Base-by-base conservation (phyloP, 2,888 invertebrate genomes). In the Colostygia pectinataria region DNA sequence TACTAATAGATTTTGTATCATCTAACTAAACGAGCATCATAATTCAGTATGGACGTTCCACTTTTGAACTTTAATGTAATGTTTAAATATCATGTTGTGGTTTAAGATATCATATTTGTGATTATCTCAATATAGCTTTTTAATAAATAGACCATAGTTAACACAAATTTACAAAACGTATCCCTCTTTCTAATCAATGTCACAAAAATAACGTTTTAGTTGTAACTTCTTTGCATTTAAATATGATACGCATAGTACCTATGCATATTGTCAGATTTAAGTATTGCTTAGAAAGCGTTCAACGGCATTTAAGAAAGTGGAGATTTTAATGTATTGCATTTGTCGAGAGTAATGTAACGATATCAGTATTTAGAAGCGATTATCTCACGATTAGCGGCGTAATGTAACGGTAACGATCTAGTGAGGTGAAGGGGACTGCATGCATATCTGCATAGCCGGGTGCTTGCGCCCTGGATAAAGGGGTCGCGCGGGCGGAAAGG, bases 341-440 rank as follows among this genome's bases (percentile, higher is more conserved):
- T 37, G 20, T 38, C 36, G 44, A 29, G 27, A 47, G 24, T 44
- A 55, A 34, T 54, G 40, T 45, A 56, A 56, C 53, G 48, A 57
- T 58, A 68, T 67, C 69, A 65, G 70, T 69, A 63, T 70, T 66
- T 58, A 53, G 63, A 62, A 61, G 18, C 18, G 61, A 59, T 27
- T 10, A 27, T 67, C 65, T 73, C 71, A 72, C 67, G 57, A 53
- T 65, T 74, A 68, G 64, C 53, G 48, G 64, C 53, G 50, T 65
- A n/a, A n/a, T n/a, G n/a, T n/a, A n/a, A n/a, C n/a, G n/a, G n/a
- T n/a, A 59, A 55, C 52, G 31, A 25, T 23, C 34, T 29, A 54
- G 55, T 63, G 58, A 56, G 59, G 59, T 54, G 44, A 53, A 50
- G 66, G 38, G 47, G 9, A 40, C 18, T n/a, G 31, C 24, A n/a